Evolutionary conservation across 2,888 invertebrate species (phyloP).

Genomic region (Ditula angustiorana): DNA sequence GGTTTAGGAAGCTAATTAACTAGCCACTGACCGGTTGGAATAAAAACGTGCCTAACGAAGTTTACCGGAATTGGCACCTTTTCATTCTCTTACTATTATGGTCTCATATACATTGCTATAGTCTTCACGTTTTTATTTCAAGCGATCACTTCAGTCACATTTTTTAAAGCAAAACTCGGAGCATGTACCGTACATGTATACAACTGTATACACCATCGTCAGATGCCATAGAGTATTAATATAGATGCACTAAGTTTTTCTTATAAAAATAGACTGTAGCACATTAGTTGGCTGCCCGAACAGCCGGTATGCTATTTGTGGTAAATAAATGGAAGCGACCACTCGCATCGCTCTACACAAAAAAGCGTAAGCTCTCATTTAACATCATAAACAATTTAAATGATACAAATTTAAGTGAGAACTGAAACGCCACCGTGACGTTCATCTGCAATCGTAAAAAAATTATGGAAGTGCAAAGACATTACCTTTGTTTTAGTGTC

Average conservation of each 20-base stretch:
- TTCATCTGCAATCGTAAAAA: neutral
- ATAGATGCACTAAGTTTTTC: too few species aligned
- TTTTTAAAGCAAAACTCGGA: neutral
- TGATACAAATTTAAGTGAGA: neutral
- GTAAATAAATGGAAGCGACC: neutral
- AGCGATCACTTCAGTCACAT: neutral
- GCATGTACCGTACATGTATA: neutral
- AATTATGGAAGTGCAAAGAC: neutral
- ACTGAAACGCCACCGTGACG: neutral
- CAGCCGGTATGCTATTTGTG: neutral
- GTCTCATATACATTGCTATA: too few species aligned
- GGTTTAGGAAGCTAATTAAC: constrained; percentile 40
- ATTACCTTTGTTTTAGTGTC: neutral
- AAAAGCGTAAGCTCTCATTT: neutral
- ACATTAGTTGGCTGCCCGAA: neutral
- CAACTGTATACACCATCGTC: too few species aligned
- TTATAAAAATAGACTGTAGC: neutral
- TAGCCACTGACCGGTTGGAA: neutral
- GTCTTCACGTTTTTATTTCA: neutral
- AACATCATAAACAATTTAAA: neutral
- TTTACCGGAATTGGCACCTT: too few species aligned
- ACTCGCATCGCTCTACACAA: neutral
- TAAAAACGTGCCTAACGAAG: neutral
- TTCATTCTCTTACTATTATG: too few species aligned
- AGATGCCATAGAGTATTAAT: too few species aligned